Evolutionary conservation across 2,797 vertebrate species (phyloP).

Genomic region (Acomys russatus): DNA sequence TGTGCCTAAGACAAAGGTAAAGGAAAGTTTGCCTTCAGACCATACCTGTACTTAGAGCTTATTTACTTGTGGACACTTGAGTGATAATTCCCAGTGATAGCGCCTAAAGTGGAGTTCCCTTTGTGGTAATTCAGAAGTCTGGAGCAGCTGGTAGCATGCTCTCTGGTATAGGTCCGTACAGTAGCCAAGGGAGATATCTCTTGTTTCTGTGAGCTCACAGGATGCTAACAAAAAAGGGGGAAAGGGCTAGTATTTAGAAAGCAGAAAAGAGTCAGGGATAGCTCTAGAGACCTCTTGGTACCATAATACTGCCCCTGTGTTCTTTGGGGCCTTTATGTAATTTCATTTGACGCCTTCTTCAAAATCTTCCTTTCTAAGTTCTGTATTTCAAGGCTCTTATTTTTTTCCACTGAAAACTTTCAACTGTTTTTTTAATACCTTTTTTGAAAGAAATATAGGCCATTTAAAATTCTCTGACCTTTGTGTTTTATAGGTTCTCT

Average conservation of each 20-base stretch:
- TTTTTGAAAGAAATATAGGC: background rate
- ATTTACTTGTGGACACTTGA: background rate
- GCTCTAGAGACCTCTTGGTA: background rate
- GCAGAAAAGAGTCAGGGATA: background rate
- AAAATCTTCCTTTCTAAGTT: constrained; percentile 23
- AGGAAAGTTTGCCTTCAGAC: constrained; percentile 6
- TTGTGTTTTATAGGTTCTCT: constrained; percentile 53
- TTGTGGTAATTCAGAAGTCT: background rate
- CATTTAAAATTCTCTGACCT: constrained; percentile 33
- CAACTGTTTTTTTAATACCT: background rate
- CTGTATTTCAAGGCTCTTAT: background rate
- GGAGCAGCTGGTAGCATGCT: background rate
- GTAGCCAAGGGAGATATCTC: background rate
- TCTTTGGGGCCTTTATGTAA: background rate
- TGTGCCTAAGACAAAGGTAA: constrained; percentile 99
- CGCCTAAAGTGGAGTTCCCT: background rate
- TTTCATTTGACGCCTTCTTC: constrained; percentile 41
- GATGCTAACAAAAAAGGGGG: background rate
- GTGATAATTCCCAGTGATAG: background rate
- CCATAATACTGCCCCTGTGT: background rate
- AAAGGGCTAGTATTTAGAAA: constrained; percentile 21
- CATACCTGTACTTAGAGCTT: background rate
- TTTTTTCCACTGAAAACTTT: constrained; percentile 54
- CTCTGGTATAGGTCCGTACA: background rate
- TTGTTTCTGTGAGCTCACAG: background rate